These are phyloP conservation scores for Patella depressa DNA, from an alignment of 2,888 invertebrate genomes.

Conservation along the genomic window DNA sequence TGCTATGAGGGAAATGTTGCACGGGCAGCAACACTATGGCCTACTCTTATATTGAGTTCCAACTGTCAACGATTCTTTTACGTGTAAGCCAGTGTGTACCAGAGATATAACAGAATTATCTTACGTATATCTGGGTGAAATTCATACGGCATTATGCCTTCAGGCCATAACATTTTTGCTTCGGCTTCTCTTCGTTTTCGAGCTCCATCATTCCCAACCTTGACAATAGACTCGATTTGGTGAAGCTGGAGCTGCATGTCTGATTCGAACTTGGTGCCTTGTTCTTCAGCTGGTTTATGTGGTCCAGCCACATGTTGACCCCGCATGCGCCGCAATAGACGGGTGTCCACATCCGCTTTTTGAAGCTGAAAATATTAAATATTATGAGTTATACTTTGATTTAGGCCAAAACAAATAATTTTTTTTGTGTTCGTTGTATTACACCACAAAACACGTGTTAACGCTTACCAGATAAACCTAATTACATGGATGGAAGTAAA, in stretches of 20 bases:
- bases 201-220: not conserved
- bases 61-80: too few species aligned
- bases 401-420: too few species aligned
- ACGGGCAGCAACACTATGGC: too few species aligned
- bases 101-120: conserved; percentile 12
- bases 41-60: too few species aligned
- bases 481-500: too few species aligned
- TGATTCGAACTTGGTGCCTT: conserved; percentile 32
- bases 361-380: too few species aligned
- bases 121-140: conserved; percentile 32
- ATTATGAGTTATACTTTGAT: too few species aligned
- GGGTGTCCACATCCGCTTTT: conserved; percentile 17
- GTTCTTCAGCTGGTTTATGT: conserved; percentile 31
- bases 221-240: conserved; percentile 22
- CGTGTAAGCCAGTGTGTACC: not conserved
- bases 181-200: conserved; percentile 30
- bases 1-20: too few species aligned
- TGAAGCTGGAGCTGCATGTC: conserved; percentile 36
- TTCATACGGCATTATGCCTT: conserved; percentile 29
- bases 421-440: too few species aligned
- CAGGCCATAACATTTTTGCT: conserved; percentile 27
- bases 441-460: too few species aligned
- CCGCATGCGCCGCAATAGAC: conserved; percentile 15
- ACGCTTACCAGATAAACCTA: too few species aligned
- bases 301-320: conserved; percentile 23